Evolutionary conservation across 35 echinoderm and acorn worm genomes (phyloP), one percentile per base, ranked within the genome.

Genomic region (Heliocidaris erythrogramma): DNA sequence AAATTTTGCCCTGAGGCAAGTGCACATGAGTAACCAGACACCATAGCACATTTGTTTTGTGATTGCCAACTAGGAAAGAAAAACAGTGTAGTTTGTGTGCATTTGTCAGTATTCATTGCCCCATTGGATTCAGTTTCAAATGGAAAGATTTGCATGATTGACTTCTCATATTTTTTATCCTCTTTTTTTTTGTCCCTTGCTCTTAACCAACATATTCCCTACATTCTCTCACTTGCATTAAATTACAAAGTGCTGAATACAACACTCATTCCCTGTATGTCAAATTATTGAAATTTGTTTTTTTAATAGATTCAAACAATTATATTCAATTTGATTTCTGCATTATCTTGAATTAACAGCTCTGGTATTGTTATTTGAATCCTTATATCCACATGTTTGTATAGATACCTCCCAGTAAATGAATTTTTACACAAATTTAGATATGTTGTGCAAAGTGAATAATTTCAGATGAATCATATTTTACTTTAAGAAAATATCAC

Each of bases 1-100:
- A 56, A 59, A 92, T 47, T 92, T 92, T 50, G 48, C 91, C 91
- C 29, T 30, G 91, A 92, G 91, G 91, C 91, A 92, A 59, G 29
- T 59, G 17, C 91, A 92, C 91, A 92, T 92, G 87, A 92, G 91
- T 92, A 92, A 92, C 50, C n/a, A 13, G 91, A 92, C 91, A 92
- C 91, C 91, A 52, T n/a, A 14, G 21, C 48, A 59, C 91, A 92
- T 59, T 92, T 49, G 91, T 92, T 92, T 32, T 92, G 31, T 7
- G 49, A 30, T 30, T 92, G 91, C 91, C 59, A 89, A 89, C 87
- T 47, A 5, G 87, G 47, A 21, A 24, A 48, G 29, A n/a, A 49
- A 92, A 32, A 92, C 50, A 30, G 47, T 13, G 47, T 30, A 12
- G 91, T 92, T 30, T 92, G 91, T 92, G 49, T 59, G 87, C 24